Percentiles rank a stretch among this genome's conserved stretches.
phyloP scores from a whole-genome alignment of 2,113 vertebrate genomes.

The Onychorhynchus coronatus region DNA sequence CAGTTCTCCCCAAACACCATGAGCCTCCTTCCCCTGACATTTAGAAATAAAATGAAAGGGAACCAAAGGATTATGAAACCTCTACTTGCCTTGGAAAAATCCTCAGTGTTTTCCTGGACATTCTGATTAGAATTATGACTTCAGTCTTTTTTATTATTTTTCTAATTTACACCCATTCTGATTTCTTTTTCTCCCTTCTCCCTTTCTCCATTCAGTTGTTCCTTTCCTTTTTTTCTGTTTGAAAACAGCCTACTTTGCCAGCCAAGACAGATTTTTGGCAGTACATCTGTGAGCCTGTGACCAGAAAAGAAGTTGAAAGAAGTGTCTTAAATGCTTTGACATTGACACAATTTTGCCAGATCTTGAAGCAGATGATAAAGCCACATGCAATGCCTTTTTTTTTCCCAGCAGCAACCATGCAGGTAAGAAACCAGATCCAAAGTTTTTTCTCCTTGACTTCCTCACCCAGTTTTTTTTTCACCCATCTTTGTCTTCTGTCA shows the following conservation, averaged over 20 bases:
- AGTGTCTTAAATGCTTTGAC: background rate
- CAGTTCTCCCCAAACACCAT: background rate
- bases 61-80: background rate
- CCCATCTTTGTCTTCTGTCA: rapidly evolving
- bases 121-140: background rate
- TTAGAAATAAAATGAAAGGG: background rate
- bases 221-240: conserved; percentile 12
- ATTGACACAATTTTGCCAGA: background rate
- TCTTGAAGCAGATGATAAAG: background rate
- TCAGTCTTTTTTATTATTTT: background rate
- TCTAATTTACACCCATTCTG: background rate
- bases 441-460: background rate
- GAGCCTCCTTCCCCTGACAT: background rate
- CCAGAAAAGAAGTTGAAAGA: conserved; percentile 8
- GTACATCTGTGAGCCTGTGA: background rate
- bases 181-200: background rate
- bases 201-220: background rate
- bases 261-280: conserved; percentile 19
- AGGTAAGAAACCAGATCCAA: background rate
- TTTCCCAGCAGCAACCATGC: background rate
- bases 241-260: conserved; percentile 20
- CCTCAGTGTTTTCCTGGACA: background rate
- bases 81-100: background rate
- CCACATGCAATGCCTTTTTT: background rate
- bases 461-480: rapidly evolving